These are phyloP conservation scores for Tychaedon coryphoeus DNA, from an alignment of 2,113 vertebrate species.

Conservation along the genomic window DNA sequence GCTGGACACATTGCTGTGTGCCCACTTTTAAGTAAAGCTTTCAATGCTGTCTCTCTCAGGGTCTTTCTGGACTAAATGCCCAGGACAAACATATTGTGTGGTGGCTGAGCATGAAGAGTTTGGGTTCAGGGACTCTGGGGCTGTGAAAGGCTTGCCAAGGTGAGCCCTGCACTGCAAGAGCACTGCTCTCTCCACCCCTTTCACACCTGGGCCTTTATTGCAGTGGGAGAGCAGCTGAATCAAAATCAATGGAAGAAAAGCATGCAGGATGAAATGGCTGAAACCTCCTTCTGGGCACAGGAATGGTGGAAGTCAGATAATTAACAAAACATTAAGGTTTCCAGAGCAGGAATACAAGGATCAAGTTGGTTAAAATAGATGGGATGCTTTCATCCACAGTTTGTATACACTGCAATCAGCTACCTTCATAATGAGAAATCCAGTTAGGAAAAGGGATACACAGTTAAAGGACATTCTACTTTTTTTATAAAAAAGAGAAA, in stretches of 20 bases:
- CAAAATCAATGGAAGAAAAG: not conserved
- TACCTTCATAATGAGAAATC: not conserved
- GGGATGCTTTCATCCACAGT: not conserved
- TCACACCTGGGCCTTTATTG: not conserved
- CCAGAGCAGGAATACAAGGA: not conserved
- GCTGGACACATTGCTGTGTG: not conserved
- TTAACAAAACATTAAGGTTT: not conserved
- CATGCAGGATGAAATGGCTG: not conserved
- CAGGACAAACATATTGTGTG: not conserved
- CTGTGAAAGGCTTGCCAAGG: not conserved
- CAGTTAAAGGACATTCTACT: not conserved
- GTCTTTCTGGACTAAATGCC: not conserved
- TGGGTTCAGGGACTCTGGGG: not conserved
- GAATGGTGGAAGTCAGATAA: not conserved
- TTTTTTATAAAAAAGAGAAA: too few species aligned
- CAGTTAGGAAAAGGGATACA: not conserved
- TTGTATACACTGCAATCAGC: not conserved
- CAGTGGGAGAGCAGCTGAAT: not conserved
- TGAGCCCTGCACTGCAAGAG: too few species aligned
- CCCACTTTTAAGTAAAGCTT: not conserved
- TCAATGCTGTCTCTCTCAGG: not conserved
- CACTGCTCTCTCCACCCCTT: not conserved
- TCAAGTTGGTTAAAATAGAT: not conserved
- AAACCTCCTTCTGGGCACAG: not conserved
- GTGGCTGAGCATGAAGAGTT: not conserved